These are phyloP conservation scores for Engraulis encrasicolus DNA, from an alignment of 2,113 vertebrate species.

Conservation along the genomic window DNA sequence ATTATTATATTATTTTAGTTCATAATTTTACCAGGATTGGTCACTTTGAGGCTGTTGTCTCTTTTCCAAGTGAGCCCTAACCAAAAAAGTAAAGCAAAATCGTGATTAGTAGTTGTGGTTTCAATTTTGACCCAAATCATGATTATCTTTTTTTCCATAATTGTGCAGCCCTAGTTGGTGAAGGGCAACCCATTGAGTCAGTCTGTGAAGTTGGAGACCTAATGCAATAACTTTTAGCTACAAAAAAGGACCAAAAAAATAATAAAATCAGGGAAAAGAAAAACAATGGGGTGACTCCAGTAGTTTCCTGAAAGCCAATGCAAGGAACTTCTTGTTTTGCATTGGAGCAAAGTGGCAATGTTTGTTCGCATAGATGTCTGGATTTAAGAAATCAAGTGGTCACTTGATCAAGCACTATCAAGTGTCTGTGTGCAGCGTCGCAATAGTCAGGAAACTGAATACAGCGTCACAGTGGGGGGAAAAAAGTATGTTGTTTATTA, in stretches of 20 bases:
- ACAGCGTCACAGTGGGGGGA: background rate
- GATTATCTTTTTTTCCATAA: too few relatives aligned
- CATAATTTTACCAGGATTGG: too few relatives aligned
- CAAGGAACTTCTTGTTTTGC: background rate
- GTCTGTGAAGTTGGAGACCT: background rate
- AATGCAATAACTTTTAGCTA: background rate
- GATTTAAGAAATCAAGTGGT: background rate
- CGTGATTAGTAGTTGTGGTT: too few relatives aligned
- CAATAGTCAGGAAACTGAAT: background rate
- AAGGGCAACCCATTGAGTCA: too few relatives aligned
- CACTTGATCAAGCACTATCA: background rate
- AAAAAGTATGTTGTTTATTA: background rate
- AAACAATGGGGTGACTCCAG: background rate
- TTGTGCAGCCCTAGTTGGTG: too few relatives aligned
- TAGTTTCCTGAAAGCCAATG: background rate
- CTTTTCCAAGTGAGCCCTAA: too few relatives aligned
- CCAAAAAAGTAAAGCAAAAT: too few relatives aligned
- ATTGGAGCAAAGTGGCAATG: background rate
- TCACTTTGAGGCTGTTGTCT: too few relatives aligned
- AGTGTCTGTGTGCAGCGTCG: background rate
- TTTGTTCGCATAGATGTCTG: background rate
- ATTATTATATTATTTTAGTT: too few relatives aligned
- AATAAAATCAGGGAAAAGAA: background rate
- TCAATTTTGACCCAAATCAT: too few relatives aligned
- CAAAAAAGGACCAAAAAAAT: conserved; percentile 7